A percentile compares a stretch with the other conserved stretches of the same genome.
Conservation (phyloP, 2,888 invertebrate genomes). For the Amphipoea oculea region DNA sequence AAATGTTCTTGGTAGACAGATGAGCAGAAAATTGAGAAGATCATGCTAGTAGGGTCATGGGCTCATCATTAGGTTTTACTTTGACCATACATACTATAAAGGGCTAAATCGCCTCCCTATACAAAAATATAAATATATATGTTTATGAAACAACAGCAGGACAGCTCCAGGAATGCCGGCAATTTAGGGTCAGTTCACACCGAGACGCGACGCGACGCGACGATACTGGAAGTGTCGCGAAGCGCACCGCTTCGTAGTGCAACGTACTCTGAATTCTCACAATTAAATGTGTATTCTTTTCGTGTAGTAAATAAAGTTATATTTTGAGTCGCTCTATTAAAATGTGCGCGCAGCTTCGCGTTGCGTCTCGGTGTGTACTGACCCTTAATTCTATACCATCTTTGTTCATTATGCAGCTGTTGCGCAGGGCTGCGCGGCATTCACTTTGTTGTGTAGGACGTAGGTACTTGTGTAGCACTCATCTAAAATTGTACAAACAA, state of each 20-base stretch:
- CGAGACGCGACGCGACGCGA: too few relatives aligned
- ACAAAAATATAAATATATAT: not conserved
- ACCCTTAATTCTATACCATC: not conserved
- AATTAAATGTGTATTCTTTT: too few relatives aligned
- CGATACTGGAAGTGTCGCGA: too few relatives aligned
- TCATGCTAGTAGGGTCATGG: not conserved
- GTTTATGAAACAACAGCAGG: not conserved
- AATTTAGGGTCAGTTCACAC: not conserved
- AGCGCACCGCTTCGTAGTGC: too few relatives aligned
- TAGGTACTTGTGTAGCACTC: not conserved
- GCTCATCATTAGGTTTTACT: not conserved
- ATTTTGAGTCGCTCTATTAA: too few relatives aligned
- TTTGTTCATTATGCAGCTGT: conserved; percentile 17
- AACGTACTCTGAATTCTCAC: too few relatives aligned
- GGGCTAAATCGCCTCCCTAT: too few relatives aligned
- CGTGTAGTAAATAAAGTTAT: too few relatives aligned
- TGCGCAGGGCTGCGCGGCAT: not conserved
- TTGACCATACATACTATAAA: not conserved
- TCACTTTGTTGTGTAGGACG: not conserved
- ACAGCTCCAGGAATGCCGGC: not conserved
- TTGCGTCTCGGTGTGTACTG: too few relatives aligned
- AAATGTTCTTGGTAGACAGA: not conserved
- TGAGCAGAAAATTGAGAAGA: not conserved
- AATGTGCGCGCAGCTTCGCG: too few relatives aligned
- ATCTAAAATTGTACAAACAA: not conserved